Evolutionary conservation across 1,140 invertebrate genomes (phyloP).

Genomic region (Lethocerus indicus): DNA sequence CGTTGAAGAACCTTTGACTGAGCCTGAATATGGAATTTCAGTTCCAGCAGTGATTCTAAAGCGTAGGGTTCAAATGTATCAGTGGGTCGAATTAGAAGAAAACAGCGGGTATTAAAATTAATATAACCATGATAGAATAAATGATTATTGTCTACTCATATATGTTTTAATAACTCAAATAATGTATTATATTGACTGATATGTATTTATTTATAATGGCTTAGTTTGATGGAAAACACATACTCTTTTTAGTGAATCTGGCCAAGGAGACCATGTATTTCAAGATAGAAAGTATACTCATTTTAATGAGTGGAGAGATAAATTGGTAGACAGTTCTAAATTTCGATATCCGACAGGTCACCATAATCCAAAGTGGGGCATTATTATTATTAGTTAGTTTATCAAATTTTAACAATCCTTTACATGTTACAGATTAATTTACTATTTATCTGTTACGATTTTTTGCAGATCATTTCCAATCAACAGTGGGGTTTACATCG

Average conservation of each 20-base stretch:
- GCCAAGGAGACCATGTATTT: too few species aligned
- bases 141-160: too few species aligned
- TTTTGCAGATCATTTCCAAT: slow-evolving; percentile 27
- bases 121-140: too few species aligned
- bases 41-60: slow-evolving; percentile 54
- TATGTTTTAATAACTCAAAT: too few species aligned
- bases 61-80: slow-evolving; percentile 74
- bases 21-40: slow-evolving; percentile 61
- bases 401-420: background rate
- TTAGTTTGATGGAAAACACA: too few species aligned
- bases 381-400: background rate
- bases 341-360: slow-evolving; percentile 59
- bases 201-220: too few species aligned
- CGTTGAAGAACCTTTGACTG: slow-evolving; percentile 61
- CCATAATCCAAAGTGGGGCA: slow-evolving; percentile 50
- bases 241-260: too few species aligned
- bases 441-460: background rate
- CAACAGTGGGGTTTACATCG: slow-evolving; percentile 29
- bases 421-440: background rate
- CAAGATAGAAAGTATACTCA: too few species aligned
- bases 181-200: too few species aligned
- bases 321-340: slow-evolving; percentile 52
- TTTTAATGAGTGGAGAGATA: slow-evolving; percentile 70
- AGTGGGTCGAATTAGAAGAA: slow-evolving; percentile 66
- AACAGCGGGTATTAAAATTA: slow-evolving; percentile 30